These are phyloP conservation scores for Diplosoma virens DNA, from an alignment of 23 tunicate genomes.

Conservation along the genomic window DNA sequence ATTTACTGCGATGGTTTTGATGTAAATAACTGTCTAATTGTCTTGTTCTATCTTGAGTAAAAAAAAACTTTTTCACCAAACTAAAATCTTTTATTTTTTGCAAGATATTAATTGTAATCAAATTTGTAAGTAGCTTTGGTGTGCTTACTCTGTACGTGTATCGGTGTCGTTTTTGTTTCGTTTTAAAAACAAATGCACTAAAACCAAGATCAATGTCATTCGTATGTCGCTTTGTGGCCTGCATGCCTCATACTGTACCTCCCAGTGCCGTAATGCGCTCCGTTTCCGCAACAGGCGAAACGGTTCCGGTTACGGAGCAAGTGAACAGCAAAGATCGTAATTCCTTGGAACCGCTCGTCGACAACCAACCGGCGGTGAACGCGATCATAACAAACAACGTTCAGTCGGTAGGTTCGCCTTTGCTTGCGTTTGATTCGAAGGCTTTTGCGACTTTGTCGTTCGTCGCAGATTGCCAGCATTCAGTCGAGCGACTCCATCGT, in stretches of 20 bases:
- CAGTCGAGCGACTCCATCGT: conserved; percentile 62
- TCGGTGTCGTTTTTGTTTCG: background rate
- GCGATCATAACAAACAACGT: conserved; percentile 5
- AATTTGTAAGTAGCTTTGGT: conserved; percentile 14
- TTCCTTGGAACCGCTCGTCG: conserved; percentile 30
- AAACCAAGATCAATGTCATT: no score
- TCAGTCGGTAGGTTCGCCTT: conserved; percentile 2
- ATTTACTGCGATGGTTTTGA: no score
- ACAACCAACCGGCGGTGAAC: conserved; percentile 35
- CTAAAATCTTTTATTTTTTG: background rate
- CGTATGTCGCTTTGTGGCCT: background rate
- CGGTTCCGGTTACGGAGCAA: conserved; percentile 81
- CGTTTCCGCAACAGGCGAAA: conserved; percentile 43
- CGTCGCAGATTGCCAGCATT: conserved; percentile 44
- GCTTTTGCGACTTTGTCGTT: background rate
- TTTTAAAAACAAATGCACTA: no score
- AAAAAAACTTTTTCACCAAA: no score
- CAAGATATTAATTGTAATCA: conserved; percentile 25
- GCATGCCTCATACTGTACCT: background rate
- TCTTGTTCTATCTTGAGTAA: no score
- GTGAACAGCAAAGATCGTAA: conserved; percentile 61
- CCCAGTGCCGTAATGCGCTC: background rate
- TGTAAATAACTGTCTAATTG: no score
- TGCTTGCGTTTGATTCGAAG: background rate
- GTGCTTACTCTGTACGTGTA: background rate